Evolutionary conservation across 2,797 vertebrate genomes (phyloP).

Genomic region (Petrocephalus sullivani): DNA sequence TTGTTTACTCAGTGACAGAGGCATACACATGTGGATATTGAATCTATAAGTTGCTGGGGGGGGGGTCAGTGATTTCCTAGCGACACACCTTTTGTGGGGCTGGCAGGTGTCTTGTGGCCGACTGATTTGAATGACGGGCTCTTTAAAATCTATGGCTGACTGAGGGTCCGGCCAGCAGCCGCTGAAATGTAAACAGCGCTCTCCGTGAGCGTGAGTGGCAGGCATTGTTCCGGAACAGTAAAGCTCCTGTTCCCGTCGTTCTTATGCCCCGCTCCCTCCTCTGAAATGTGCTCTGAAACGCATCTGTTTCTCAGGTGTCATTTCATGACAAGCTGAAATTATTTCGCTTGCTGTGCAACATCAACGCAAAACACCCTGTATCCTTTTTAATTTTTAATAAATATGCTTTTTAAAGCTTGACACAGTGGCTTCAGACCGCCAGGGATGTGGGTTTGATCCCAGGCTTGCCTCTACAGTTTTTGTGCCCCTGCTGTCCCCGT

Average conservation of each 20-base stretch:
- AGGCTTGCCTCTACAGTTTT: not conserved
- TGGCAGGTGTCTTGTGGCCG: not conserved
- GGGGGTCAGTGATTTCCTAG: not conserved
- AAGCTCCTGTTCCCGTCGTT: not conserved
- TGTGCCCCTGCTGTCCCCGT: not conserved
- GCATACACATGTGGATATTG: not conserved
- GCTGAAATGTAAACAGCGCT: not conserved
- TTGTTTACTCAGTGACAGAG: slow-evolving; percentile 4
- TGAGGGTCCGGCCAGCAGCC: not conserved
- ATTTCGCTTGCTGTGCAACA: not conserved
- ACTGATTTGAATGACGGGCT: not conserved
- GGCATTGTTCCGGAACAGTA: not conserved
- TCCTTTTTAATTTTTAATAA: not conserved
- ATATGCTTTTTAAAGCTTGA: not conserved
- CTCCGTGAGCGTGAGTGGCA: not conserved
- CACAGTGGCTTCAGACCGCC: not conserved
- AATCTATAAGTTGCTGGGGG: not conserved
- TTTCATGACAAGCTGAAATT: not conserved
- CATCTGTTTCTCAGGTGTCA: not conserved
- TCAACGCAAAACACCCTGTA: not conserved
- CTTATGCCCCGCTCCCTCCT: not conserved
- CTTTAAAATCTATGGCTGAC: not conserved
- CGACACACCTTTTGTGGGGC: not conserved
- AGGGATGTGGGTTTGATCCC: not conserved
- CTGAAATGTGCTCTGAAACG: not conserved